Conservation (phyloP, 2,888 invertebrate genomes). For the Diloba caeruleocephala region DNA sequence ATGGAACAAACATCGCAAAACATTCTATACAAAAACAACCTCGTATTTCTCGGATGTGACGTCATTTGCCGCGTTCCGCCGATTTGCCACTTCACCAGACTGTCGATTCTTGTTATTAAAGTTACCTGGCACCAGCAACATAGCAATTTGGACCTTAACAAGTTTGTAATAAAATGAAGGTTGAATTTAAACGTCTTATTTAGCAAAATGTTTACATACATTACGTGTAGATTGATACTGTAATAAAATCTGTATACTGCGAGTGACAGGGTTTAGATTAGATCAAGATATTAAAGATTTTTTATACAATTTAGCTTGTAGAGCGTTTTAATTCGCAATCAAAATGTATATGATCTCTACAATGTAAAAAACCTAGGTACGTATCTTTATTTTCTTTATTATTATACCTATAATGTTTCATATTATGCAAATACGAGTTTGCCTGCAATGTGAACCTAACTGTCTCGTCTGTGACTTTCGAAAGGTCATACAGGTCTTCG, state of each 20-base stretch:
- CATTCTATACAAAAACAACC: constrained; percentile 1
- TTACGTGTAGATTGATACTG: neutral
- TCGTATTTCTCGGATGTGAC: constrained; percentile 18
- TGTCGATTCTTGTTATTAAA: constrained; percentile 19
- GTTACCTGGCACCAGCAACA: neutral
- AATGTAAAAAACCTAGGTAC: constrained; percentile 11
- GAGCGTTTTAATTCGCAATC: constrained; percentile 7
- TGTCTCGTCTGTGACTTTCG: neutral
- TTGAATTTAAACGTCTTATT: constrained; percentile 3
- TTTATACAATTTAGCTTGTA: constrained; percentile 6
- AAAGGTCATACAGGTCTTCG: constrained; percentile 1
- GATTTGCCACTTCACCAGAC: constrained; percentile 20
- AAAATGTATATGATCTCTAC: constrained; percentile 23
- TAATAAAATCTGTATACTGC: constrained; percentile 7
- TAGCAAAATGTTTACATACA: constrained; percentile 6
- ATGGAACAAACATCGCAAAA: constrained; percentile 3
- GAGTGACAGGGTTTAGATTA: constrained; percentile 11
- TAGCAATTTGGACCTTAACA: constrained; percentile 3
- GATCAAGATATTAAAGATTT: constrained; percentile 1
- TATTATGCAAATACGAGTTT: constrained; percentile 19
- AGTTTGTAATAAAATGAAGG: neutral
- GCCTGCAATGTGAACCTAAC: neutral
- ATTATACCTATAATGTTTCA: constrained; percentile 26
- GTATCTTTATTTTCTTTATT: constrained; percentile 20
- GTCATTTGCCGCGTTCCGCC: constrained; percentile 17